phyloP scores from a whole-genome alignment of 1,140 invertebrate genomes.

The Diachasmimorpha longicaudata region DNA sequence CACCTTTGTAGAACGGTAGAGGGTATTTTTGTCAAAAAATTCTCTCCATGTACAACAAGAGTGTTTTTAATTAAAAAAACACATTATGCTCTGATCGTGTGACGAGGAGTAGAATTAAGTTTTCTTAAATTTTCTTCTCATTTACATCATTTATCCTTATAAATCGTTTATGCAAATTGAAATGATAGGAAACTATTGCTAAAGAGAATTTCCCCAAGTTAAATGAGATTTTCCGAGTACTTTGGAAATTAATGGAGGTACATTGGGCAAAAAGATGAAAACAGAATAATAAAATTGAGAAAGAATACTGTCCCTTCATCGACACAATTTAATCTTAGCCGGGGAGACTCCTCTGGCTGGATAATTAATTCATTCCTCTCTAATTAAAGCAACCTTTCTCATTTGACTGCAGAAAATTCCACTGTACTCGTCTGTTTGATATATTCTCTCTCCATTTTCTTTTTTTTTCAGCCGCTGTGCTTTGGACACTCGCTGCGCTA shows the following conservation, averaged over 20 bases:
- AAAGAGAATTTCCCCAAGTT: not conserved
- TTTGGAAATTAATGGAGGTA: not conserved
- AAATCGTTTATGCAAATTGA: too few species aligned
- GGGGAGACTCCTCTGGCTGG: slow-evolving; percentile 12
- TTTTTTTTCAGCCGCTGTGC: not conserved
- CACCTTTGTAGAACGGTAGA: too few species aligned
- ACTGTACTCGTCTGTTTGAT: not conserved
- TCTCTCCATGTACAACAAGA: too few species aligned
- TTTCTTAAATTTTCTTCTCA: not conserved
- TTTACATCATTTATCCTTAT: too few species aligned
- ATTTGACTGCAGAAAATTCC: not conserved
- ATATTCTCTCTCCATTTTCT: not conserved
- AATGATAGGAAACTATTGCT: too few species aligned
- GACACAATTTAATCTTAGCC: slow-evolving; percentile 26
- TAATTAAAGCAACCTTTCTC: slow-evolving; percentile 41
- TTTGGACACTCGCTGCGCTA: not conserved
- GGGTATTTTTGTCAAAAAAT: too few species aligned
- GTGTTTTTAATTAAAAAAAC: too few species aligned
- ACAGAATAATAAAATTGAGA: not conserved
- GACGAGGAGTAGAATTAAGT: not conserved
- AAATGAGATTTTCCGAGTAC: not conserved
- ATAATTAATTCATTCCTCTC: slow-evolving; percentile 40
- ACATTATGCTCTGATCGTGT: too few species aligned
- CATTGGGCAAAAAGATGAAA: not conserved
- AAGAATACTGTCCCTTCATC: slow-evolving; percentile 1